Evolutionary conservation across 2,797 vertebrate genomes (phyloP).

Genomic region (Takifugu rubripes): DNA sequence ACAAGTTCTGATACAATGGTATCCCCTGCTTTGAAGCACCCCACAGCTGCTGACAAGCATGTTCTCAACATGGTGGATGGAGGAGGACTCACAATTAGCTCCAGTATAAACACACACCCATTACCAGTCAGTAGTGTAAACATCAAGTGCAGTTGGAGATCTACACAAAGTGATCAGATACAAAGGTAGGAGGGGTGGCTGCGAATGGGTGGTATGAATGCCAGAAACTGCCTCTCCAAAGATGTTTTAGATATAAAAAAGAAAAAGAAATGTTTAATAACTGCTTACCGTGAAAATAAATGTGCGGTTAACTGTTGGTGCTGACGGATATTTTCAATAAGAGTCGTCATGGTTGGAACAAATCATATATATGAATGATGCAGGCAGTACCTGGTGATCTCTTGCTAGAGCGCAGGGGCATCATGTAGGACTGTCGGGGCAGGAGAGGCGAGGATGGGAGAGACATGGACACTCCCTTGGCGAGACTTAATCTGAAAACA

Average conservation of each 20-base stretch:
- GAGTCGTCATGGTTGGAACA: neutral
- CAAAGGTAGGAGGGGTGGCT: neutral
- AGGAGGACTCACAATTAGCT: conserved; percentile 51
- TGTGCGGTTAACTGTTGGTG: neutral
- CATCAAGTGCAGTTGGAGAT: conserved; percentile 29
- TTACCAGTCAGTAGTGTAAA: conserved; percentile 59
- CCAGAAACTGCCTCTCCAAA: neutral
- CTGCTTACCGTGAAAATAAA: too few species aligned
- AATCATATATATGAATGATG: neutral
- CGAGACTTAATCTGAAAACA: conserved; percentile 78
- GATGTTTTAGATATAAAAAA: too few species aligned
- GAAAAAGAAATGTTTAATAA: too few species aligned
- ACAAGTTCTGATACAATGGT: conserved; percentile 62
- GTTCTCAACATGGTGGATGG: conserved; percentile 47
- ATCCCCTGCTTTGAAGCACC: conserved; percentile 60
- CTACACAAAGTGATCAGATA: conserved; percentile 55
- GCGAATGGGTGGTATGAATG: too few species aligned
- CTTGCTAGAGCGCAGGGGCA: conserved; percentile 84
- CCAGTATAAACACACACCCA: conserved; percentile 59
- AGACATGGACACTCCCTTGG: conserved; percentile 95
- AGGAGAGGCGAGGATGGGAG: conserved; percentile 93
- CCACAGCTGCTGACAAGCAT: conserved; percentile 64
- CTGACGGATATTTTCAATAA: neutral
- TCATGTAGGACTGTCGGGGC: conserved; percentile 87
- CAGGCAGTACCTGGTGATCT: conserved; percentile 88